Percentiles rank a stretch among this genome's conserved stretches.
phyloP scores from a whole-genome alignment of 2,113 vertebrate genomes.

The Edolisoma coerulescens region DNA sequence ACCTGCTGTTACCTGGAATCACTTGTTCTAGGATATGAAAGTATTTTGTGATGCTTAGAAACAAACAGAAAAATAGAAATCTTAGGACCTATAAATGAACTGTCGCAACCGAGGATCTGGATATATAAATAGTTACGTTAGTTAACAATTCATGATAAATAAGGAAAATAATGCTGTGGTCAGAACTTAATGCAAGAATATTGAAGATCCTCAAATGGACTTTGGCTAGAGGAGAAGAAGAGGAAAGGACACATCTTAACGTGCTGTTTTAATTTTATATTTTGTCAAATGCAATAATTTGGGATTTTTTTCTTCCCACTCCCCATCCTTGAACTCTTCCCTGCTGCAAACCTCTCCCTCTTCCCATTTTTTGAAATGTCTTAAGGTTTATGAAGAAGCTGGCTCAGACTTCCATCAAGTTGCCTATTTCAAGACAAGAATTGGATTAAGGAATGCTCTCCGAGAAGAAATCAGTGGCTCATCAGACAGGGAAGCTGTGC shows the following conservation, averaged over 20 bases:
- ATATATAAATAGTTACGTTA: neutral
- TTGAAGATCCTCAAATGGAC: neutral
- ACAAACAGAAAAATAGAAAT: neutral
- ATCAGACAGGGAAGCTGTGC: conserved; percentile 93
- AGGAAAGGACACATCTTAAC: neutral
- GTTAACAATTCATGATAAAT: neutral
- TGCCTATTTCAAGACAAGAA: conserved; percentile 96
- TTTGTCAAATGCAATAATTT: neutral
- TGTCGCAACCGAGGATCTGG: neutral
- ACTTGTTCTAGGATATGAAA: neutral
- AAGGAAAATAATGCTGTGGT: neutral
- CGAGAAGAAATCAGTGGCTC: conserved; percentile 96
- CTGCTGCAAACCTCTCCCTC: neutral
- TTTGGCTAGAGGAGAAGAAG: neutral
- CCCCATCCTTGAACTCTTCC: neutral
- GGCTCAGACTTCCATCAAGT: conserved; percentile 98
- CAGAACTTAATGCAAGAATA: neutral
- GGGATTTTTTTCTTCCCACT: neutral
- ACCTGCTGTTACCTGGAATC: neutral
- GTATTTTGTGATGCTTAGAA: neutral
- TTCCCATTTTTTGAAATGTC: neutral
- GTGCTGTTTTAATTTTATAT: neutral
- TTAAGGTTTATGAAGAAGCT: conserved; percentile 97
- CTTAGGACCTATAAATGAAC: neutral
- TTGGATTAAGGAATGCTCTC: conserved; percentile 93